These are phyloP conservation scores for Pan troglodytes DNA, from an alignment of 2,113 vertebrate genomes.

Conservation along the genomic window NHGRI_mPanTro3-v2.1_pri NC_072412.2:53049501-53050000, in stretches of 20 bases:
- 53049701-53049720: not conserved
- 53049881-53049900: not conserved
- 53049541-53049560: not conserved
- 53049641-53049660: not conserved
- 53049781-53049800: not conserved
- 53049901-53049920: not conserved
- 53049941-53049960: not conserved
- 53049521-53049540: not conserved
- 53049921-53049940: not conserved
- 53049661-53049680: not conserved
- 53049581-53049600: not conserved
- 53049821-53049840: not conserved
- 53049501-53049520: not conserved
- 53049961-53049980: not conserved
- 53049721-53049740: not conserved
- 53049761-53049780: not conserved
- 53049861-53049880: not conserved
- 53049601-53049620: not conserved
- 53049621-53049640: not conserved
- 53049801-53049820: not conserved
- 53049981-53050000: not conserved
- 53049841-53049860: not conserved
- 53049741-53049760: not conserved
- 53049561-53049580: not conserved
- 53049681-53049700: not conserved